phyloP scores from a whole-genome alignment of 2,888 invertebrate species.

The Pycnomerus fuliginosus region DNA sequence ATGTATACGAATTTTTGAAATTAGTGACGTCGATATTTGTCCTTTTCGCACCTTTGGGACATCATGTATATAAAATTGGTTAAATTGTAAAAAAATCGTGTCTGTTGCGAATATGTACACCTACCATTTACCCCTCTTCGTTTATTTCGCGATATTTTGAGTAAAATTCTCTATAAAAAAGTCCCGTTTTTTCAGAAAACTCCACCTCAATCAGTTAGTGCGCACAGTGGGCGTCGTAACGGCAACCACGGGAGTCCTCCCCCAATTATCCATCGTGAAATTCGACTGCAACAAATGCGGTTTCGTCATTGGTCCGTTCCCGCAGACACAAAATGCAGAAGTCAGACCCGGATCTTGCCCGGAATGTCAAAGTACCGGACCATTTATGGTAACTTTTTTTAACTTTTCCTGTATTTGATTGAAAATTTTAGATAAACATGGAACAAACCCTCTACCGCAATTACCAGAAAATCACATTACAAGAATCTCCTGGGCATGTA shows the following conservation, averaged over 20 bases:
- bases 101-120: no score
- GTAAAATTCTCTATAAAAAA: conserved; percentile 3
- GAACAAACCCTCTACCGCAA: conserved; percentile 98
- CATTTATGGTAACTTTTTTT: conserved; percentile 72
- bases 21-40: no score
- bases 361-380: conserved; percentile 95
- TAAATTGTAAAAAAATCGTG: no score
- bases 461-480: conserved; percentile 96
- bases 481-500: conserved; percentile 97
- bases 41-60: no score
- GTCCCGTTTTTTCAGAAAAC: conserved; percentile 58
- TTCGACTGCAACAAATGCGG: conserved; percentile 97
- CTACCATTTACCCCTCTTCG: no score
- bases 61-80: no score
- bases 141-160: background rate
- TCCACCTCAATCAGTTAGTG: conserved; percentile 92
- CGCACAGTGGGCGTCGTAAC: conserved; percentile 94
- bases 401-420: conserved; percentile 2
- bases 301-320: conserved; percentile 93
- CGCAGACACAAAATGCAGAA: conserved; percentile 90
- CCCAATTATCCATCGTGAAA: conserved; percentile 93
- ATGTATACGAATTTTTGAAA: no score
- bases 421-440: conserved; percentile 81
- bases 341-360: conserved; percentile 96
- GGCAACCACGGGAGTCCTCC: conserved; percentile 91